Conservation (phyloP, 1,140 invertebrate species). For the Drosophila persimilis region DNA sequence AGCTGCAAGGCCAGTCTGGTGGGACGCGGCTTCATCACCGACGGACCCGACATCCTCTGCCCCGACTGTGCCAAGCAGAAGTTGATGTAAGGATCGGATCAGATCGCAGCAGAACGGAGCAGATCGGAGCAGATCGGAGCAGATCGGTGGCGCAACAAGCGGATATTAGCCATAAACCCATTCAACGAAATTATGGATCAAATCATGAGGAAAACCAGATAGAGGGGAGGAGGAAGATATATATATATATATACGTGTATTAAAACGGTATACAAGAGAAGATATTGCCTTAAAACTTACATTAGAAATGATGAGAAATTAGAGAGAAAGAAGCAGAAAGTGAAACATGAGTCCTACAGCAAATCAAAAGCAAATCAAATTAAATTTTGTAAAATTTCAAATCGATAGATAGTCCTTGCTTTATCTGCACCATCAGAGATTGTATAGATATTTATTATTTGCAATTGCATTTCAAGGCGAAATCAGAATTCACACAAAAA, state of each 20-base stretch:
- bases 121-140: not conserved
- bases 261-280: conserved; percentile 72
- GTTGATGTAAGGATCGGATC: conserved; percentile 86
- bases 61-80: conserved; percentile 99
- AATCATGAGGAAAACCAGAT: conserved; percentile 43
- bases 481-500: conserved; percentile 47
- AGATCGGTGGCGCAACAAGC: conserved; percentile 24
- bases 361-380: conserved; percentile 53
- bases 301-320: conserved; percentile 67
- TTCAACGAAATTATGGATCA: conserved; percentile 75
- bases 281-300: conserved; percentile 72
- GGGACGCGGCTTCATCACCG: conserved; percentile 99
- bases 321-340: conserved; percentile 29
- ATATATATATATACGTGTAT: conserved; percentile 60
- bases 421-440: conserved; percentile 61
- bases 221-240: conserved; percentile 5
- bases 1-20: conserved; percentile 97
- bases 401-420: conserved; percentile 45
- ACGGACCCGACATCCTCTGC: conserved; percentile 97
- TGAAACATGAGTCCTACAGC: conserved; percentile 24
- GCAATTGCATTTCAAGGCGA: conserved; percentile 73
- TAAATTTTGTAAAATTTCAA: conserved; percentile 50
- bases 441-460: conserved; percentile 77
- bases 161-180: conserved; percentile 71
- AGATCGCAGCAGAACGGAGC: not conserved